Evolutionary conservation across 2,797 vertebrate genomes (phyloP).

Genomic region (Melanotaenia nigrans): DNA sequence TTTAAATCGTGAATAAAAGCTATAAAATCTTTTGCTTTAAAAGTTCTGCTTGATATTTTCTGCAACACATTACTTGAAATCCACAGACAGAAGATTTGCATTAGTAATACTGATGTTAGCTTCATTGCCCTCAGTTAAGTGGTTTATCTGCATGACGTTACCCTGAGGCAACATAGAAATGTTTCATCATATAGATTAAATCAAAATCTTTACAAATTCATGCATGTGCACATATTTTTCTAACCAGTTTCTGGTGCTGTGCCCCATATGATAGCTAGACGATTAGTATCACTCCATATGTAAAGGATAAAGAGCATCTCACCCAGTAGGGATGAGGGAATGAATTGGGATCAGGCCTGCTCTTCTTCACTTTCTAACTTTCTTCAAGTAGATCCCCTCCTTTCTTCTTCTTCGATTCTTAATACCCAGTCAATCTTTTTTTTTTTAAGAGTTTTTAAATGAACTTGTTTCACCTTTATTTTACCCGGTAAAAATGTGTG

Average conservation of each 20-base stretch:
- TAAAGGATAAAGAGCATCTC: background rate
- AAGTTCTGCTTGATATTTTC: background rate
- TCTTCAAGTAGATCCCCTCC: no score
- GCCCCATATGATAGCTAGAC: no score
- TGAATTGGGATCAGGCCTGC: background rate
- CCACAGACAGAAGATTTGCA: background rate
- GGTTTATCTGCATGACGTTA: background rate
- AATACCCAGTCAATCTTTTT: background rate
- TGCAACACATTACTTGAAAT: background rate
- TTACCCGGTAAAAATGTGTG: no score
- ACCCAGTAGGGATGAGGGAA: background rate
- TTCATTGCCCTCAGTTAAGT: background rate
- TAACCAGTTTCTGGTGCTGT: background rate
- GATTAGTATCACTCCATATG: background rate
- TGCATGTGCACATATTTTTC: background rate
- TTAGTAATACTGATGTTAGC: background rate
- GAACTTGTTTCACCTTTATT: background rate
- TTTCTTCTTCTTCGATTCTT: background rate
- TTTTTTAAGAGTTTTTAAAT: background rate
- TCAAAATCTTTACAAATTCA: background rate
- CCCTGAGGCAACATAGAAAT: background rate
- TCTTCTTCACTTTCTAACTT: background rate
- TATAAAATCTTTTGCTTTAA: background rate
- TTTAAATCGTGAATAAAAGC: slow-evolving; percentile 11
- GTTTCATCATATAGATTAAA: background rate